Conservation (phyloP, 1,140 invertebrate genomes). For the Arion vulgaris region DNA sequence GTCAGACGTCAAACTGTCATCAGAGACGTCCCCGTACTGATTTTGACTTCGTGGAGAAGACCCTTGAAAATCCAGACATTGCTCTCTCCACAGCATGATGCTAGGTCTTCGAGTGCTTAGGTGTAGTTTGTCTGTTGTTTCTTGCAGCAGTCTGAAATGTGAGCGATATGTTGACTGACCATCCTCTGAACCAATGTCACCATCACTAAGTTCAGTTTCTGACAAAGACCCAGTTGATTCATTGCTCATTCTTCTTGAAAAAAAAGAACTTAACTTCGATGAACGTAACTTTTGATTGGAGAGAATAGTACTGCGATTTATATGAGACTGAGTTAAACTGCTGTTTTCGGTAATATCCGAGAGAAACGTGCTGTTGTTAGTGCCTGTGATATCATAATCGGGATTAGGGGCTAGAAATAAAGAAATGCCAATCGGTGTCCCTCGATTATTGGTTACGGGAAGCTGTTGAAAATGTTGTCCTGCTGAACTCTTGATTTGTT, state of each 20-base stretch:
- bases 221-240: conserved; percentile 19
- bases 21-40: conserved; percentile 10
- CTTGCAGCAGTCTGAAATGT: conserved; percentile 39
- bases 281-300: neutral
- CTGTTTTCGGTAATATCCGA: neutral
- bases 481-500: neutral
- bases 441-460: neutral
- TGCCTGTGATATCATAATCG: neutral
- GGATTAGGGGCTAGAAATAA: neutral
- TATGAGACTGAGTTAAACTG: neutral
- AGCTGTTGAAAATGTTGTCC: neutral
- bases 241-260: conserved; percentile 3
- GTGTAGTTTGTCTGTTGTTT: conserved; percentile 43
- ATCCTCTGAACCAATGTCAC: conserved; percentile 7
- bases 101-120: conserved; percentile 47
- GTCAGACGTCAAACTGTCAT: conserved; percentile 41
- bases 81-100: conserved; percentile 42
- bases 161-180: neutral
- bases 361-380: neutral
- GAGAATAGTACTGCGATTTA: neutral
- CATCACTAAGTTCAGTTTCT: conserved; percentile 16
- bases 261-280: neutral
- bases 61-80: conserved; percentile 36
- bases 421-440: neutral
- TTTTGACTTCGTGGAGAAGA: neutral